phyloP scores from a whole-genome alignment of 2,797 vertebrate genomes.

The Pelobates cultripes region DNA sequence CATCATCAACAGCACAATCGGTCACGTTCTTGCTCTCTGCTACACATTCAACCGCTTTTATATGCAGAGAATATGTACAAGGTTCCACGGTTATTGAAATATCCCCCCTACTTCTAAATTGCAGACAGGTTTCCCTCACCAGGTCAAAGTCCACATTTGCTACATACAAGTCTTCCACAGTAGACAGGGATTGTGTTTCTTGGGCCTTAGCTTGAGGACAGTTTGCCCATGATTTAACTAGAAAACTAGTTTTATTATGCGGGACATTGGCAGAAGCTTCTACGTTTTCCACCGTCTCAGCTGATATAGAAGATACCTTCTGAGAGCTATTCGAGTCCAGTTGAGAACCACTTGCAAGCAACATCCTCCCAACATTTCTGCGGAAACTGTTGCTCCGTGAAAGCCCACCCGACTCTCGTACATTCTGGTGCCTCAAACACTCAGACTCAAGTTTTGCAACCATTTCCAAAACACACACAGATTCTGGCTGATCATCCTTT shows the following conservation, averaged over 20 bases:
- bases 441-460: slow-evolving; percentile 91
- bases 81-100: slow-evolving; percentile 54
- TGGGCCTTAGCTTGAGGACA: slow-evolving; percentile 33
- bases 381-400: slow-evolving; percentile 87
- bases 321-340: slow-evolving; percentile 39
- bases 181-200: slow-evolving; percentile 45
- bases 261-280: neutral
- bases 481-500: slow-evolving; percentile 73
- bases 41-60: slow-evolving; percentile 51
- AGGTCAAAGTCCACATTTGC: slow-evolving; percentile 55
- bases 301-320: slow-evolving; percentile 22
- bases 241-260: slow-evolving; percentile 5
- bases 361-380: slow-evolving; percentile 82
- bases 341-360: slow-evolving; percentile 71
- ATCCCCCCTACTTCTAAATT: slow-evolving; percentile 46
- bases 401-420: slow-evolving; percentile 72
- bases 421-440: slow-evolving; percentile 78
- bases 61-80: slow-evolving; percentile 38
- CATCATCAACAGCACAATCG: slow-evolving; percentile 54
- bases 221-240: slow-evolving; percentile 56
- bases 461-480: slow-evolving; percentile 87
- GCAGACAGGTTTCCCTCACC: slow-evolving; percentile 50
- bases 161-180: slow-evolving; percentile 50
- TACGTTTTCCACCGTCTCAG: slow-evolving; percentile 42
- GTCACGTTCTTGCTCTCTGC: neutral